Evolutionary conservation across 2,797 vertebrate species (phyloP), one percentile per base, ranked within the genome.

Genomic region (Diplodus sargus): DNA sequence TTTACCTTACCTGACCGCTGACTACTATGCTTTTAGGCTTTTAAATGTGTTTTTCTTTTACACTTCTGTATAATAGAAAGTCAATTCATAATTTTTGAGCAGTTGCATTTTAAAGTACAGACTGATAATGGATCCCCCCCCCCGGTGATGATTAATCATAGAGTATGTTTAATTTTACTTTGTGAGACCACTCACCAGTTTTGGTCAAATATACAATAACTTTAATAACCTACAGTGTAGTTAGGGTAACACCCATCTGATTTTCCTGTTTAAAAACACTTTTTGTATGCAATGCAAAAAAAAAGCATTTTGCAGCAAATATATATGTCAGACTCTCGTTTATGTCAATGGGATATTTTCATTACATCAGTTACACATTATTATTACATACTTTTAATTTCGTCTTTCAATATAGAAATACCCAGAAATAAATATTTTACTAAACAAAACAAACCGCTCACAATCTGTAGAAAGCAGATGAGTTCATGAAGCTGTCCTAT

Each of bases 241-340:
- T 39, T 39, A 39, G 39, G 2, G 11, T 39, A 42, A 39, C 1
- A 49, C 5, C 2, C 0, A 4, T 54, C 18, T 43, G 49, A 0
- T 53, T 72, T 53, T 53, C 17, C 47, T 42, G 28, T 52, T 61
- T 61, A 42, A 51, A 51, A 49, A 59, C 56, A 52, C 52, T 30
- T 23, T 51, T 22, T 61, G 30, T 60, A 25, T 25, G 4, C 6
- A 15, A 23, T n/a, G n/a, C n/a, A n/a, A n/a, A n/a, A n/a, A n/a
- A n/a, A n/a, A n/a, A n/a, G n/a, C n/a, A n/a, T 22, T 39, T 59
- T 23, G 6, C 13, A 2, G 23, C 14, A 45, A 45, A 43, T 42
- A 51, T 25, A 39, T 39, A 10, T 39, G 39, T 39, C n/a, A 23
- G 16, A 8, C 20, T 18, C 11, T n/a, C 53, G 18, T 43, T 67